Percentiles rank a stretch among this genome's conserved stretches.
phyloP scores from a whole-genome alignment of 1,140 invertebrate species.

The Bombyx mori region ASM3026992v2 NC_085118.1:11108501-11109000 shows the following conservation, averaged over 20 bases:
- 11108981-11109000: too few species aligned
- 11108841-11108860: too few species aligned
- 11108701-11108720: slow-evolving; percentile 38
- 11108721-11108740: slow-evolving; percentile 45
- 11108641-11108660: background rate
- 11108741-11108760: slow-evolving; percentile 39
- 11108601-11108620: slow-evolving; percentile 34
- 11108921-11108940: too few species aligned
- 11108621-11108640: slow-evolving; percentile 30
- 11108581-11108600: slow-evolving; percentile 43
- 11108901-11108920: too few species aligned
- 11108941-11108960: too few species aligned
- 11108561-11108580: slow-evolving; percentile 44
- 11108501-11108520: background rate
- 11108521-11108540: slow-evolving; percentile 29
- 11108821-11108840: background rate
- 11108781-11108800: slow-evolving; percentile 26
- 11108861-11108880: too few species aligned
- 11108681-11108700: background rate
- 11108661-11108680: background rate
- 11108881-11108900: too few species aligned
- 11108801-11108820: slow-evolving; percentile 27
- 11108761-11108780: slow-evolving; percentile 42
- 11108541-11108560: slow-evolving; percentile 38
- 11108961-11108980: too few species aligned